Percentiles rank a stretch among this genome's conserved stretches.
These are phyloP conservation scores for Tragelaphus buxtoni DNA, from an alignment of 2,113 vertebrate species.

Conservation along the genomic window DNA sequence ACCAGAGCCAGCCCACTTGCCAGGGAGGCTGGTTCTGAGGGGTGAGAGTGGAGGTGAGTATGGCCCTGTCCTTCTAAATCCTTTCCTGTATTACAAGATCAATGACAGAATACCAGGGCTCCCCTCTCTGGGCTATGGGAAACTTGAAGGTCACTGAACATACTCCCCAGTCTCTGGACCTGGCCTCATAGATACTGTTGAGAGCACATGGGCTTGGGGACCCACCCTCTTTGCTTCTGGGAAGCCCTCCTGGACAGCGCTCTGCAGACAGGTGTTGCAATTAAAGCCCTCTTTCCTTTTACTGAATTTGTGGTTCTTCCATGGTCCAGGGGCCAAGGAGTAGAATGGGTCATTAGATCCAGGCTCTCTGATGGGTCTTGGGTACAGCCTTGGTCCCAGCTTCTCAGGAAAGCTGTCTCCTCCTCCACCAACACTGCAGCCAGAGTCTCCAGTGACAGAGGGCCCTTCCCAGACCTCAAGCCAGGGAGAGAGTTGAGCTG, in stretches of 20 bases:
- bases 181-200: background rate
- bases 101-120: background rate
- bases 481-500: background rate
- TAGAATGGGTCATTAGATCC: background rate
- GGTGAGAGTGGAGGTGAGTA: background rate
- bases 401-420: background rate
- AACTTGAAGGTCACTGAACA: background rate
- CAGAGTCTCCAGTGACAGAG: background rate
- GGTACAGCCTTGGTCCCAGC: background rate
- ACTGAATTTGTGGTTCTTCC: background rate
- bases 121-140: background rate
- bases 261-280: rapidly evolving
- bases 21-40: background rate
- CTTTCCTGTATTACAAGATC: background rate
- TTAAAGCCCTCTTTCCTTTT: background rate
- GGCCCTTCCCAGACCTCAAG: background rate
- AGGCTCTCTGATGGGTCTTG: background rate
- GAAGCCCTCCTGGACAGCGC: background rate
- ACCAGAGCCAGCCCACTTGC: background rate
- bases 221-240: background rate
- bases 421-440: background rate
- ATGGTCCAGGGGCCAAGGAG: background rate
- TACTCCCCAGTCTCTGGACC: background rate
- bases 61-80: background rate
- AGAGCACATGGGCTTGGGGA: background rate